Percentiles rank a stretch among this genome's conserved stretches.
Evolutionary conservation across 1,140 invertebrate genomes (phyloP).

Genomic region (Wasmannia auropunctata): DNA sequence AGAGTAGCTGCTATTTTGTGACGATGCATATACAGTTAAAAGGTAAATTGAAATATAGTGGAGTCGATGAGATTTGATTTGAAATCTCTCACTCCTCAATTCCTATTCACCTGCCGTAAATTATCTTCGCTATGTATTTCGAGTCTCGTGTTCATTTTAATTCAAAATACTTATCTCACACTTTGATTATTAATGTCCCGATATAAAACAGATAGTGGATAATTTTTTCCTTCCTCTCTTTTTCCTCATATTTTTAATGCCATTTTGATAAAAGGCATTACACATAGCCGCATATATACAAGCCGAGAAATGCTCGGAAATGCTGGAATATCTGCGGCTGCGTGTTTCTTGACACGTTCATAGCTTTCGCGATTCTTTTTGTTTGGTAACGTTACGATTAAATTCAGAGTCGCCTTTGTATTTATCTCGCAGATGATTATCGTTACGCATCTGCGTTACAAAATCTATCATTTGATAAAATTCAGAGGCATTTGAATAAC

Average conservation of each 20-base stretch:
- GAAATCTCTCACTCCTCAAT: not conserved
- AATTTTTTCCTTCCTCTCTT: conserved; percentile 2
- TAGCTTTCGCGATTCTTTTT: not conserved
- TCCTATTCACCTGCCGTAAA: not conserved
- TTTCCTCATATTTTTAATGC: conserved; percentile 9
- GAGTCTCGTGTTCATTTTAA: conserved; percentile 22
- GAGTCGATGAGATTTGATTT: not conserved
- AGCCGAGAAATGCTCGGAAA: not conserved
- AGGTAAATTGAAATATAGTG: not conserved
- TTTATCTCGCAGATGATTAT: conserved; percentile 23
- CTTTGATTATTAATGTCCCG: conserved; percentile 19
- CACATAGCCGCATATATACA: not conserved
- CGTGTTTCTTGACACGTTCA: not conserved
- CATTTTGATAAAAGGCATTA: not conserved
- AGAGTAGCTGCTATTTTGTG: not conserved
- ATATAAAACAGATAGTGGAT: not conserved
- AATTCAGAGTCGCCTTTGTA: conserved; percentile 13
- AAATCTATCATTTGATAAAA: conserved; percentile 8
- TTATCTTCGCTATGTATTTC: not conserved
- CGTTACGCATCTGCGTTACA: not conserved
- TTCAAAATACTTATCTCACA: not conserved
- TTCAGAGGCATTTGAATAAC: conserved; percentile 4
- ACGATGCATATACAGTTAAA: not conserved
- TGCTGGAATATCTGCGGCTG: not conserved
- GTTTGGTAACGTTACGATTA: not conserved